phyloP scores from a whole-genome alignment of 2,888 invertebrate species.

The Gryllus longicercus region DNA sequence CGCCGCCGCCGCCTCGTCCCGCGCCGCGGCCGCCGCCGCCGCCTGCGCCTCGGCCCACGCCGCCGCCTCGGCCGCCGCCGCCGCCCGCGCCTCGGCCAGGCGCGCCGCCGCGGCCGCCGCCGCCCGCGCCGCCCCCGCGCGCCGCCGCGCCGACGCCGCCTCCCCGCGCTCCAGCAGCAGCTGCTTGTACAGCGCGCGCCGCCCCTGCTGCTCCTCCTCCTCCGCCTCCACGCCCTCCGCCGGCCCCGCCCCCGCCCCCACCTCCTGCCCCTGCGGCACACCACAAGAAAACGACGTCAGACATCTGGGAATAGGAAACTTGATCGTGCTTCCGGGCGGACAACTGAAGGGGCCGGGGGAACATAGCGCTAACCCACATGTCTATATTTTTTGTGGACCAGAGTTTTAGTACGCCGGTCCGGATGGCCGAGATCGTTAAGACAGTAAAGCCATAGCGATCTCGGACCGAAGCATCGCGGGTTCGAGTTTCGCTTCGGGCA shows the following conservation, averaged over 20 bases:
- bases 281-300: too few species aligned
- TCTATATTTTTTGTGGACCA: too few species aligned
- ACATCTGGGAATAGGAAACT: too few species aligned
- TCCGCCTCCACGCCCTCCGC: not conserved
- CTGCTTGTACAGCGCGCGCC: not conserved
- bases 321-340: too few species aligned
- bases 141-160: not conserved
- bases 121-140: conserved; percentile 1
- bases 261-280: too few species aligned
- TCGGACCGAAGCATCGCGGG: too few species aligned
- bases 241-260: not conserved
- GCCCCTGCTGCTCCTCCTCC: not conserved
- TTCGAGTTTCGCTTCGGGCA: too few species aligned
- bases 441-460: too few species aligned
- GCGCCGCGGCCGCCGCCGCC: not conserved
- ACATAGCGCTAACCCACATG: too few species aligned
- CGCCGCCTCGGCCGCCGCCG: conserved; percentile 6
- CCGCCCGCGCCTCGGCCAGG: conserved; percentile 6
- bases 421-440: too few species aligned
- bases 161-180: conserved; percentile 1
- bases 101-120: not conserved
- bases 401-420: too few species aligned
- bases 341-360: too few species aligned
- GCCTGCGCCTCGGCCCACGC: not conserved
- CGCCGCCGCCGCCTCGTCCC: not conserved